Evolutionary conservation across 2,797 vertebrate species (phyloP).

Genomic region (Sphenodon punctatus): DNA sequence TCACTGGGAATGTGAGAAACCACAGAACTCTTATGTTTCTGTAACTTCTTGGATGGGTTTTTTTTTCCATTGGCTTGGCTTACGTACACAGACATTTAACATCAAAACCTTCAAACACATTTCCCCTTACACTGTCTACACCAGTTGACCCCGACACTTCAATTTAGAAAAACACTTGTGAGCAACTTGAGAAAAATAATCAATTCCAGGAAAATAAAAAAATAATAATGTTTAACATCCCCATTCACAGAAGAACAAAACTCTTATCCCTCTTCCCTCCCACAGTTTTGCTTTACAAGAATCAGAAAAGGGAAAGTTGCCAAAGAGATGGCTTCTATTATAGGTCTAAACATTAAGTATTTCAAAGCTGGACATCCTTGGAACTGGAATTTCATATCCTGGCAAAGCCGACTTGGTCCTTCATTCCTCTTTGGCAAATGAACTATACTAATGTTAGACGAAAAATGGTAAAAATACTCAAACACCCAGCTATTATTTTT

Average conservation of each 20-base stretch:
- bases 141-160: background rate
- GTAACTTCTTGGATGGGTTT: background rate
- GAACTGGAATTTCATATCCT: constrained; percentile 2
- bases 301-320: background rate
- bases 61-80: background rate
- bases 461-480: too few species aligned
- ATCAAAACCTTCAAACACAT: background rate
- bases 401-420: background rate
- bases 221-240: background rate
- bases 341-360: background rate
- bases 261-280: background rate
- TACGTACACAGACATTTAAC: background rate
- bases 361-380: constrained; percentile 5
- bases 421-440: background rate
- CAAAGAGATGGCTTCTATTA: constrained; percentile 1
- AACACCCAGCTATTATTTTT: too few species aligned
- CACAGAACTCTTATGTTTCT: background rate
- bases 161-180: background rate
- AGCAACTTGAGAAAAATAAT: constrained; percentile 3
- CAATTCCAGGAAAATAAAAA: background rate
- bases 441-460: too few species aligned
- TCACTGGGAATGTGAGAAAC: background rate
- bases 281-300: constrained; percentile 4
- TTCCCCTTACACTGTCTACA: background rate
- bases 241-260: background rate